These are phyloP conservation scores for Chloroceryle inda DNA, from an alignment of 2,797 vertebrate species.

Conservation along the genomic window DNA sequence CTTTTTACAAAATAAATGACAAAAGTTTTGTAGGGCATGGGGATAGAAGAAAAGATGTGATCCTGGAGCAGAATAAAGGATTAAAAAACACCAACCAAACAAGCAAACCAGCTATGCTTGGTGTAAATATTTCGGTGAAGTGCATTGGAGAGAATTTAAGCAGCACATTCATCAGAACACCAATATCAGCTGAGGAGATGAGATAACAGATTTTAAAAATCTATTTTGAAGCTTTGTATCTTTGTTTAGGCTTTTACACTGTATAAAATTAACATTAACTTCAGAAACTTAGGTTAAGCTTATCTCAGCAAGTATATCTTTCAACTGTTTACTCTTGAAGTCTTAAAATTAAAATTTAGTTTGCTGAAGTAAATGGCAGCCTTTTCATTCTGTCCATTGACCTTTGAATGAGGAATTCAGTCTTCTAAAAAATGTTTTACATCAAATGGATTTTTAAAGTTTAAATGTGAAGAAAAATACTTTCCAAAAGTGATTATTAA, in stretches of 20 bases:
- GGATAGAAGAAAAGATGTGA: not conserved
- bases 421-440: not conserved
- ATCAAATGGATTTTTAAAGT: not conserved
- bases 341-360: not conserved
- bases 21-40: not conserved
- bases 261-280: not conserved
- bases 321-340: not conserved
- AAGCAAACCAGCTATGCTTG: not conserved
- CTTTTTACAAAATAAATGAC: not conserved
- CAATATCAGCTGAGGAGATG: not conserved
- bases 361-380: not conserved
- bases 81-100: not conserved
- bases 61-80: not conserved
- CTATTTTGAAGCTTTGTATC: not conserved
- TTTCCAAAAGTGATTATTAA: not conserved
- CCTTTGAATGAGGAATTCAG: not conserved
- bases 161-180: not conserved
- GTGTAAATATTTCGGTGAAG: not conserved
- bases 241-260: not conserved
- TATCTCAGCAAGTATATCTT: not conserved
- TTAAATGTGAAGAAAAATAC: not conserved
- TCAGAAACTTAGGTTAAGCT: not conserved
- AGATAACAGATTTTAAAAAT: not conserved
- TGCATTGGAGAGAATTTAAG: not conserved
- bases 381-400: not conserved